Base-by-base conservation (phyloP, 1,140 invertebrate genomes). In the Chrysoperla carnea region DNA sequence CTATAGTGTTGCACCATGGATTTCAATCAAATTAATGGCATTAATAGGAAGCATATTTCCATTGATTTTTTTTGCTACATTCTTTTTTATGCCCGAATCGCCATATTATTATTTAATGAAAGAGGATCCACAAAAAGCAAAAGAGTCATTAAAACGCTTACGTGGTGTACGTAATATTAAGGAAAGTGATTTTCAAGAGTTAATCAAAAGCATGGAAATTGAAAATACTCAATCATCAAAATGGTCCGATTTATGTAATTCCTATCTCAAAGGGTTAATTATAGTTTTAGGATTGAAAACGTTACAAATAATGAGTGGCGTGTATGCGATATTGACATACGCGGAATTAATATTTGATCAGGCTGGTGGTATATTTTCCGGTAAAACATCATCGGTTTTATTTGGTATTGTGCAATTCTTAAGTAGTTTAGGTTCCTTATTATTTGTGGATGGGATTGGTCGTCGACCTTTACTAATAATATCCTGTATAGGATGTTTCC, bases 301-400 rank as follows among this genome's bases (percentile, higher is more conserved):
- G 40, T 62, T 72, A 40, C 72, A 74, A 49, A 64, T 68, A 46
- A 54, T 66, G 8, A 55, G 55, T 44, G 63, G 64, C 27, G 57
- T 67, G 11, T 59, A 69, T 48, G 70, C 65, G 5, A 61, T 75
- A 17, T 62, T 72, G 47, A 73, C 71, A 48, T 73, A 71, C 46
- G 58, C 70, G 1, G 63, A 66, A 9, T 52, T 56, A 3, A 71
- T 64, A 55, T 65, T 63, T 17, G 47, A 48, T 37, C 41, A 52
- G 35, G 66, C 70, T 14, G 60, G 58, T 8, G 50, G 50, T 1
- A 44, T 47, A 6, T 44, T 64, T 35, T n/a, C 49, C 1, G 43
- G 51, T 5, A 50, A 50, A 14, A 39, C 50, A 0, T 53, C 60
- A 4, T 57, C 61, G 3, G 60, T 67, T n/a, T 51, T 66, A 6